phyloP scores from a whole-genome alignment of 2,797 vertebrate genomes.

The Phyllotis vaccarum region DNA sequence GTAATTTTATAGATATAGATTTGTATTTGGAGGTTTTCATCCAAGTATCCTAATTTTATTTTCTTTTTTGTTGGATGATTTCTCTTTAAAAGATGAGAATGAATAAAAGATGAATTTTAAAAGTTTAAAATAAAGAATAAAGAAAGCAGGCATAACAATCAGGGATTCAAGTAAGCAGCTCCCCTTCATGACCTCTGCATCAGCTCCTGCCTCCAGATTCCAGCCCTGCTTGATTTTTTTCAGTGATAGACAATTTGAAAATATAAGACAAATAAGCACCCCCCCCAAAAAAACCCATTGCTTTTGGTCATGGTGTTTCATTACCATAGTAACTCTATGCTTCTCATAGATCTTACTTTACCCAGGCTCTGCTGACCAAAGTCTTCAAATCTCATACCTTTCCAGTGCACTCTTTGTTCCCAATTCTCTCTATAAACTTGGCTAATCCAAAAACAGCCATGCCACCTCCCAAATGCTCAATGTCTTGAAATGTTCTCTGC shows the following conservation, averaged over 20 bases:
- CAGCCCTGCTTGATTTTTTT: not conserved
- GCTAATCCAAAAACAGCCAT: not conserved
- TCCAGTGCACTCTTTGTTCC: not conserved
- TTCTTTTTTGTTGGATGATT: not conserved
- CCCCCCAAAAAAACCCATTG: not conserved
- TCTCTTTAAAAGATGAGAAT: not conserved
- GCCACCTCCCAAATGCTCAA: not conserved
- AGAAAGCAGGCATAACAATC: not conserved
- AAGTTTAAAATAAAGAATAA: not conserved
- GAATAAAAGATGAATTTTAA: not conserved
- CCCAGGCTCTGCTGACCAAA: not conserved
- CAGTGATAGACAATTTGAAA: not conserved
- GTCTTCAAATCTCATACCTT: not conserved
- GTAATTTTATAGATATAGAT: not conserved
- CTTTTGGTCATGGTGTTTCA: not conserved
- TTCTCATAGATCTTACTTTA: not conserved
- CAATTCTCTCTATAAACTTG: not conserved
- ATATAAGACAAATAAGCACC: not conserved
- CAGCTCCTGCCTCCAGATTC: not conserved
- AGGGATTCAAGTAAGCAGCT: not conserved
- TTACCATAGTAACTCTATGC: not conserved
- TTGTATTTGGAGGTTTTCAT: not conserved
- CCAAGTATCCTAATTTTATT: not conserved
- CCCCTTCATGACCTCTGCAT: not conserved
- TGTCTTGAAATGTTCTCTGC: not conserved